phyloP scores from a whole-genome alignment of 2,113 vertebrate species.

The Epinephelus cyanopodus region DNA sequence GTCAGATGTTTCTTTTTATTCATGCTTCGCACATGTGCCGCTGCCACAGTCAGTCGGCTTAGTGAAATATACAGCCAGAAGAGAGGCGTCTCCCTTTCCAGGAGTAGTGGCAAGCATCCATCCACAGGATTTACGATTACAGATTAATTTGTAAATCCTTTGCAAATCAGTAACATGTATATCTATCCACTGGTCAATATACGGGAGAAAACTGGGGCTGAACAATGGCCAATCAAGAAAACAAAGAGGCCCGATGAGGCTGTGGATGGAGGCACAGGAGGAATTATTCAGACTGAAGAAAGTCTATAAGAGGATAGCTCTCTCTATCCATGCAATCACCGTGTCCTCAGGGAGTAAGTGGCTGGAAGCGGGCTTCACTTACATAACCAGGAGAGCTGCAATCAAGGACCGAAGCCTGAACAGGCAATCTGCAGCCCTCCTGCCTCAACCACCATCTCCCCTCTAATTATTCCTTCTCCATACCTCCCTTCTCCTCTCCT shows the following conservation, averaged over 20 bases:
- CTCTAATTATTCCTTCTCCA: slow-evolving; percentile 56
- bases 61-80: slow-evolving; percentile 16
- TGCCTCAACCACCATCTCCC: slow-evolving; percentile 10
- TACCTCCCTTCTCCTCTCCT: neutral
- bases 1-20: slow-evolving; percentile 37
- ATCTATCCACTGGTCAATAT: slow-evolving; percentile 7
- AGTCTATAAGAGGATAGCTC: slow-evolving; percentile 27
- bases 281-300: slow-evolving; percentile 24
- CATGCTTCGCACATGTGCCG: slow-evolving; percentile 17
- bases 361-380: slow-evolving; percentile 32
- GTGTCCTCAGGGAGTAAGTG: neutral
- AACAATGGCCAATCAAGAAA: slow-evolving; percentile 51
- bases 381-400: slow-evolving; percentile 45
- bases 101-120: slow-evolving; percentile 12
- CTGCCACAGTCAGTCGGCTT: neutral
- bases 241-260: slow-evolving; percentile 29
- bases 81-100: slow-evolving; percentile 1
- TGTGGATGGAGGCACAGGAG: neutral
- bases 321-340: slow-evolving; percentile 53
- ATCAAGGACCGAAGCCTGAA: slow-evolving; percentile 55
- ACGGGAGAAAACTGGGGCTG: neutral
- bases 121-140: neutral
- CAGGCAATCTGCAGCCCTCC: slow-evolving; percentile 50
- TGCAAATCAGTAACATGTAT: slow-evolving; percentile 29
- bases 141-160: slow-evolving; percentile 17